These are phyloP conservation scores for Dyspetes luteomarginatus DNA, from an alignment of 2,888 invertebrate species.

Conservation along the genomic window DNA sequence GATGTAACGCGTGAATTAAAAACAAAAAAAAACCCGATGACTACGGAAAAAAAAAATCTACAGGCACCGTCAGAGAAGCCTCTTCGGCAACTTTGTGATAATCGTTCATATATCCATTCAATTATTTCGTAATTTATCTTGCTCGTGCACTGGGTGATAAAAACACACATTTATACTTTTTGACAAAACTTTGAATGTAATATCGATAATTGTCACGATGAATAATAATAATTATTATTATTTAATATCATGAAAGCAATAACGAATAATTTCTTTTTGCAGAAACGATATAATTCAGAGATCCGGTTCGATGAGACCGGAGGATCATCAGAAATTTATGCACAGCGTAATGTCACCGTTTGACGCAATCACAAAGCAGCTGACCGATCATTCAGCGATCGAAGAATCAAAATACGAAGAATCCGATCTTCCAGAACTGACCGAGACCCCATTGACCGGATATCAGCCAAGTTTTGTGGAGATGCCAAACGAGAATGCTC, in stretches of 20 bases:
- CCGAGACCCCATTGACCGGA: conserved; percentile 57
- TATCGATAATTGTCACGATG: neutral
- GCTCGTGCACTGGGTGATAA: neutral
- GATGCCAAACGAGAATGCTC: conserved; percentile 47
- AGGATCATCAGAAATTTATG: conserved; percentile 72
- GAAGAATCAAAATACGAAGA: conserved; percentile 72
- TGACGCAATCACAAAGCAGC: conserved; percentile 76
- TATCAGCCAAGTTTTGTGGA: conserved; percentile 71
- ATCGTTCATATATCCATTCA: neutral
- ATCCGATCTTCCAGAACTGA: conserved; percentile 48
- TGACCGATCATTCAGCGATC: conserved; percentile 75
- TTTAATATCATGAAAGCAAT: neutral
- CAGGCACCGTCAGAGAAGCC: neutral
- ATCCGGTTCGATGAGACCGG: conserved; percentile 71
- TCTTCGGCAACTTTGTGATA: neutral
- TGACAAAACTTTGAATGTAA: too few species aligned
- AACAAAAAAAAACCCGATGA: conserved; percentile 29
- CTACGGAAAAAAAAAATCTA: conserved; percentile 22
- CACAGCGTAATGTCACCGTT: conserved; percentile 76
- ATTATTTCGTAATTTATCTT: neutral
- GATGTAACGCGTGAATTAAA: conserved; percentile 25
- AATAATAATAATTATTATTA: too few species aligned
- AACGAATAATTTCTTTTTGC: conserved; percentile 37
- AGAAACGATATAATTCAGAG: conserved; percentile 77
- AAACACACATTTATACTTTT: too few species aligned